Base-by-base conservation (phyloP, 2,113 vertebrate genomes). In the Rhodinocichla rosea region DNA sequence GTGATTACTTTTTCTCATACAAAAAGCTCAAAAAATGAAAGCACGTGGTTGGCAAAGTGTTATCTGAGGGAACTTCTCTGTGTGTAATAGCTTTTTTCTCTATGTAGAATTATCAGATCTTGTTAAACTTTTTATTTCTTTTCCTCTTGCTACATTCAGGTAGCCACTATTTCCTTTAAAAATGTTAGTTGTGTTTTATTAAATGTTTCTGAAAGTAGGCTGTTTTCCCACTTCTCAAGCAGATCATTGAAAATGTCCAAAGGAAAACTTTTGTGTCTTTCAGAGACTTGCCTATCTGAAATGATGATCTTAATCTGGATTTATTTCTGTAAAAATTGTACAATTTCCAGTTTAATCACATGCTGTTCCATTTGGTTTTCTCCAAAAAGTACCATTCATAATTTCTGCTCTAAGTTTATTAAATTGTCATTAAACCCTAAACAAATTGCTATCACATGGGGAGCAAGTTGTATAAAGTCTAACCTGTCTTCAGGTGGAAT, bases 381-480 rank as follows among this genome's bases (percentile, higher is more conserved):
- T 53, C 9, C 9, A 24, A 57, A 69, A 37, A 23, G 11, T 57
- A 32, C 2, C 2, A 6, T 60, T 67, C 6, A 42, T 9, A 87
- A 63, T 26, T 63, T 4, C 18, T 65, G 14, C 3, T 50, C 21
- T 59, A 30, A 27, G 21, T 39, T 92, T 47, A 49, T 65, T 45
- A 19, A 83, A 45, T 28, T 83, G 13, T 4, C 13, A 27, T 77
- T 85, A 53, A 44, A 59, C 64, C 37, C 3, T 20, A 64, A 44
- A 2, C 5, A 33, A n/a, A 37, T 33, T 44, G 6, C 30, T 80
- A 6, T 1, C 22, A 40, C 1, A 0, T 26, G n/a, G 40, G 10
- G 13, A 83, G 20, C 22, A 80, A 59, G 57, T 27, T 35, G 30
- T 39, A 15, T 73, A 40, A 85, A 88, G 62, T n/a, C 24, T 71